phyloP scores from a whole-genome alignment of 2,797 vertebrate genomes.

The Anguilla obscura region DNA sequence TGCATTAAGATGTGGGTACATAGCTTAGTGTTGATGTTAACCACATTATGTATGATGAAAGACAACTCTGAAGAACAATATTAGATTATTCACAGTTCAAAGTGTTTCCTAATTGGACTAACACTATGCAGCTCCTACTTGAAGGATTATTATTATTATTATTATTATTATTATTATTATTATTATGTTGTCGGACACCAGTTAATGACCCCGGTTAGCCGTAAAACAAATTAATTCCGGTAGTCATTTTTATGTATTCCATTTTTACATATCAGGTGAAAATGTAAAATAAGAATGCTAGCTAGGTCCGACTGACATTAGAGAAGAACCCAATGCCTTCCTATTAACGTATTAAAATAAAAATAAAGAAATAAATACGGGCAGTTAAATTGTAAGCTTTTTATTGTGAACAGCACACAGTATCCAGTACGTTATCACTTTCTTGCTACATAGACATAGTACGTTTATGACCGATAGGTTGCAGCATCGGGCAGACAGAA shows the following conservation, averaged over 20 bases:
- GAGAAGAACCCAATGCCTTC: too few relatives aligned
- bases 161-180: too few relatives aligned
- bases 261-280: background rate
- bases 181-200: background rate
- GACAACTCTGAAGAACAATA: too few relatives aligned
- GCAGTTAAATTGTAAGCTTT: background rate
- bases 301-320: too few relatives aligned
- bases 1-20: too few relatives aligned
- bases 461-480: slow-evolving; percentile 14
- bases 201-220: background rate
- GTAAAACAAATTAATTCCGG: background rate
- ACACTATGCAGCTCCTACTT: background rate
- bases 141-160: background rate
- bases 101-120: too few relatives aligned
- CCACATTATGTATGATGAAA: too few relatives aligned
- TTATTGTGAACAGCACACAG: background rate
- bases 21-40: too few relatives aligned
- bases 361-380: background rate
- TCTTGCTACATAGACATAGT: background rate
- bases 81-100: too few relatives aligned
- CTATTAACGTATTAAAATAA: too few relatives aligned
- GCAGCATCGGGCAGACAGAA: slow-evolving; percentile 7
- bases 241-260: background rate
- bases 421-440: background rate
- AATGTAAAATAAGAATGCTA: too few relatives aligned